Percentiles rank a stretch among this genome's conserved stretches.
phyloP scores from a whole-genome alignment of 2,888 invertebrate species.

The Papilio demoleus region DNA sequence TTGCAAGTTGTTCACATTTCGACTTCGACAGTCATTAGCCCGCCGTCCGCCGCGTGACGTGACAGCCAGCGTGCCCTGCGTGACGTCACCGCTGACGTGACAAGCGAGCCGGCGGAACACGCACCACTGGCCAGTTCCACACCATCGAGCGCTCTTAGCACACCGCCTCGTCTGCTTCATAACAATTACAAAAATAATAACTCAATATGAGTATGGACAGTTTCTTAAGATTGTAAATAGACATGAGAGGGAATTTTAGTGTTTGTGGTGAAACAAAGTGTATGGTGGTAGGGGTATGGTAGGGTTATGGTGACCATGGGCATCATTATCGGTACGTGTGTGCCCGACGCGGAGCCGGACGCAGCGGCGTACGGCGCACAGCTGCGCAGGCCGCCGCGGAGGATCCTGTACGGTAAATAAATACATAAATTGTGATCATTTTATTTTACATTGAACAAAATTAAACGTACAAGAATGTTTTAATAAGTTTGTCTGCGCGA shows the following conservation, averaged over 20 bases:
- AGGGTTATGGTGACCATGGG: conserved; percentile 83
- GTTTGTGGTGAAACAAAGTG: conserved; percentile 2
- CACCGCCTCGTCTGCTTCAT: conserved; percentile 19
- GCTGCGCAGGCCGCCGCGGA: conserved; percentile 69
- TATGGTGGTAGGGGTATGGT: conserved; percentile 50
- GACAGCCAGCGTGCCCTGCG: conserved; percentile 48
- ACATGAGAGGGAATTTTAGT: conserved; percentile 2
- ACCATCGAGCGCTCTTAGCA: conserved; percentile 40
- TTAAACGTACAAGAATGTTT: background rate
- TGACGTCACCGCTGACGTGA: conserved; percentile 57
- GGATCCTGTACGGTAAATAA: conserved; percentile 74
- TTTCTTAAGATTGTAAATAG: background rate
- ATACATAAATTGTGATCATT: background rate
- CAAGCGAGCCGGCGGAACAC: conserved; percentile 28
- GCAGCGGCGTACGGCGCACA: conserved; percentile 74
- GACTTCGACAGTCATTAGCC: conserved; percentile 45
- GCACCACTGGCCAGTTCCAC: conserved; percentile 44
- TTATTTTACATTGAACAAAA: background rate
- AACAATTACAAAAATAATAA: background rate
- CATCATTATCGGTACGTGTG: conserved; percentile 88
- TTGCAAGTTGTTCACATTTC: conserved; percentile 26
- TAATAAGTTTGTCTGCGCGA: conserved; percentile 11
- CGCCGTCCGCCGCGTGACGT: conserved; percentile 46
- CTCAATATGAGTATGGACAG: background rate
- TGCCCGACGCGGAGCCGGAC: conserved; percentile 87